phyloP scores from a whole-genome alignment of 2,113 vertebrate species.

The Chlorodrepanis virens region DNA sequence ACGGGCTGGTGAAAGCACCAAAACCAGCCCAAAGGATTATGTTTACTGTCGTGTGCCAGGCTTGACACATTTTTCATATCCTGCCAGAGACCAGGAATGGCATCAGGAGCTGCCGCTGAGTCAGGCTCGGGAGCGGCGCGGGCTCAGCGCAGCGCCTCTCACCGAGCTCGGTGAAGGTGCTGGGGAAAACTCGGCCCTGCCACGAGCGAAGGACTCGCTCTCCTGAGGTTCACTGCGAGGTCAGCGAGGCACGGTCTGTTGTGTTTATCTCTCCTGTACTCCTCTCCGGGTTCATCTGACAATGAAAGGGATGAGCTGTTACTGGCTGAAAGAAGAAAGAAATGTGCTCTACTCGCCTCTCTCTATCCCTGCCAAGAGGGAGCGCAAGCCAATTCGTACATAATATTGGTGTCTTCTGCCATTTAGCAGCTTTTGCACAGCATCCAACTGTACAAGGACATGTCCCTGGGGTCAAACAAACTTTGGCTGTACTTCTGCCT shows the following conservation, averaged over 20 bases:
- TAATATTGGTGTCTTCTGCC: background rate
- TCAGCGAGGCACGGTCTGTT: background rate
- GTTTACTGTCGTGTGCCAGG: background rate
- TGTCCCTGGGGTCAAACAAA: background rate
- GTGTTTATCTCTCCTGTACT: background rate
- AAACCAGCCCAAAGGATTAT: background rate
- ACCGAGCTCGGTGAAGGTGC: accelerated
- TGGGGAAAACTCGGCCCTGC: background rate
- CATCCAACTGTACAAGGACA: conserved; percentile 14
- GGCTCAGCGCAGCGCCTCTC: accelerated
- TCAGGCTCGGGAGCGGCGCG: background rate
- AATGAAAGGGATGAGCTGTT: background rate
- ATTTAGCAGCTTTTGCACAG: background rate
- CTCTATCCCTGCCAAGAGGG: background rate
- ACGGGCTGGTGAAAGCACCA: background rate
- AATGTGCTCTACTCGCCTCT: background rate
- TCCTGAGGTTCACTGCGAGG: background rate
- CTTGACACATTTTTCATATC: background rate
- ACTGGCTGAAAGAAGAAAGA: background rate
- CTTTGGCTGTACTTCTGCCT: conserved; percentile 34
- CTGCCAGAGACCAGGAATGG: conserved; percentile 17
- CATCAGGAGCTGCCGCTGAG: background rate
- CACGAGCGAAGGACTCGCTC: background rate
- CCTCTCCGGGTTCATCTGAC: background rate
- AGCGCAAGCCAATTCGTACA: background rate